Evolutionary conservation across 1,140 invertebrate genomes (phyloP), one percentile per base, ranked within the genome.

Genomic region (Tetragonula clypearis): DNA sequence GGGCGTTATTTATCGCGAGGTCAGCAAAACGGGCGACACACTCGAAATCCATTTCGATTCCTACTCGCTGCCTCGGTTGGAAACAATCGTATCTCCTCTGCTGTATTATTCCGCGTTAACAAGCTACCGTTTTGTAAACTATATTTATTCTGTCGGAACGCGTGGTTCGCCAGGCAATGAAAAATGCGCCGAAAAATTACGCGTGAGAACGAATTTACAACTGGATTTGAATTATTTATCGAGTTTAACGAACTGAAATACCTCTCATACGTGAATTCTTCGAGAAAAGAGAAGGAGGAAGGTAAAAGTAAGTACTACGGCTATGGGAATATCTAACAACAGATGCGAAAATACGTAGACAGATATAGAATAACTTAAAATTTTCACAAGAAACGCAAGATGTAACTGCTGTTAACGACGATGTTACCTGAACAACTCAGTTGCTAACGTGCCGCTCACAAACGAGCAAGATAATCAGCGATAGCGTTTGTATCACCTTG

Each of bases 231-330:
- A 2, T 9, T 1, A n/a, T 30, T 56, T 6, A 5, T 55, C 15
- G 0, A 17, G 12, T 23, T 30, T 35, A 1, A 26, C 49, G n/a
- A 74, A 19, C 19, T 15, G 1, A 23, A 49, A 8, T 23, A 30
- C 23, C 23, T 2, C 41, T 4, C 4, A 2, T 8, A 3, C 0
- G 58, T 17, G 58, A 0, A 11, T 23, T 12, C 21, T 0, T 60
- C 12, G 23, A 26, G 0, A 2, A 49, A 17, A 11, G 2, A 41
- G 5, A 8, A 5, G 23, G 41, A 49, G 19, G 23, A 15, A 23
- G 2, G 3, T 12, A 17, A 35, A 3, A 21, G 6, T 49, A 41
- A 41, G 41, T 49, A 49, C 2, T 35, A 35, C 2, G 35, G 6
- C 41, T 8, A 49, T 49, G 41, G 0, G 0, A 49, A 49, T 49